These are phyloP conservation scores for Scaptomyza tumidula DNA, from an alignment of 2,888 invertebrate species.

Conservation along the genomic window DNA sequence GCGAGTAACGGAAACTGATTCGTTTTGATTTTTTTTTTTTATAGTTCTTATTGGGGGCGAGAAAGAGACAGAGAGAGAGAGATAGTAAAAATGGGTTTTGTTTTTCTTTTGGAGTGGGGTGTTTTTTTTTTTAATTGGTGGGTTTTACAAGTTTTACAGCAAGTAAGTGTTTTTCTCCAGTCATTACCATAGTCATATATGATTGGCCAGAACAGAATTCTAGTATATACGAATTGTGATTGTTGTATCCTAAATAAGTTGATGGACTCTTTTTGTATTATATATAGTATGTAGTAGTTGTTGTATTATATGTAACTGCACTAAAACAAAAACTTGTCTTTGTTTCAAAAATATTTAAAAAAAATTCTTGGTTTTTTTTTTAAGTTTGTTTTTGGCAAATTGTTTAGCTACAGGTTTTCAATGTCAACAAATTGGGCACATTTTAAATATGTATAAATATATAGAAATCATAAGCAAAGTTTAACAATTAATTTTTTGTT, in stretches of 20 bases:
- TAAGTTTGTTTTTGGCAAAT: conserved; percentile 70
- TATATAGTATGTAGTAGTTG: conserved; percentile 24
- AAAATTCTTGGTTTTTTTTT: conserved; percentile 23
- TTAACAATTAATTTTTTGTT: conserved; percentile 78
- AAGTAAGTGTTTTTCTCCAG: conserved; percentile 81
- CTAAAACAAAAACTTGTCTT: conserved; percentile 60
- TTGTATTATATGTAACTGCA: conserved; percentile 40
- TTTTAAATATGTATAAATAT: conserved; percentile 56
- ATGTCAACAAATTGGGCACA: conserved; percentile 76
- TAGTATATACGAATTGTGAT: conserved; percentile 56
- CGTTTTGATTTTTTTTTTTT: conserved; percentile 16
- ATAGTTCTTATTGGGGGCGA: conserved; percentile 26
- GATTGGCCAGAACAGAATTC: conserved; percentile 70
- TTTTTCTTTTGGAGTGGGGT: conserved; percentile 24
- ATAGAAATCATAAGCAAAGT: conserved; percentile 38
- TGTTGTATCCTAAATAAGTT: conserved; percentile 56
- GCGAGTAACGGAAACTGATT: conserved; percentile 48
- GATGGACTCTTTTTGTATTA: conserved; percentile 37
- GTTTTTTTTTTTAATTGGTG: conserved; percentile 16
- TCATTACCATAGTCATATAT: conserved; percentile 84
- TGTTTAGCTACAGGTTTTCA: conserved; percentile 85
- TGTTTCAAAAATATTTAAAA: conserved; percentile 74
- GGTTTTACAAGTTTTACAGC: conserved; percentile 52
- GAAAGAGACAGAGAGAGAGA: conserved; percentile 23
- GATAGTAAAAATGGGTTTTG: conserved; percentile 26